Conservation (phyloP, 2,888 invertebrate species). For the Drosophila peninsularis region DNA sequence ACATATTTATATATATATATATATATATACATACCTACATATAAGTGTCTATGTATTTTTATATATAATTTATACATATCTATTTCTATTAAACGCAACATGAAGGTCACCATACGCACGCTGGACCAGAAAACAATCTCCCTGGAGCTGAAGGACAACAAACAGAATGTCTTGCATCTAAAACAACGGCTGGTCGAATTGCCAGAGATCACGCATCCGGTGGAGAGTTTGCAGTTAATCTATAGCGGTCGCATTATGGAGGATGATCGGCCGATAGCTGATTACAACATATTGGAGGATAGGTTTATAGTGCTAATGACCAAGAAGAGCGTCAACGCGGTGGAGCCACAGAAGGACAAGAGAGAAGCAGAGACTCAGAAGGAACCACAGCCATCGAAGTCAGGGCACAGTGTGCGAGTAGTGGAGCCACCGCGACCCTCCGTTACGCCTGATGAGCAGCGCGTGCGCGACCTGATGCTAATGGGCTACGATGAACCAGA, state of each 20-base stretch:
- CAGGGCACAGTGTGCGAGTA: background rate
- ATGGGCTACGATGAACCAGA: constrained; percentile 95
- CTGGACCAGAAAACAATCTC: constrained; percentile 96
- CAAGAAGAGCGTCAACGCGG: constrained; percentile 41
- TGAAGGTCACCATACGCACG: constrained; percentile 93
- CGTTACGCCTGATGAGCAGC: constrained; percentile 54
- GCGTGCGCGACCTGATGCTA: constrained; percentile 68
- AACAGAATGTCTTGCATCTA: constrained; percentile 93
- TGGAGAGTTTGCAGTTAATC: constrained; percentile 94
- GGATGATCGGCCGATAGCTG: constrained; percentile 92
- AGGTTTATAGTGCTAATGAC: constrained; percentile 99
- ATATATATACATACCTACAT: background rate
- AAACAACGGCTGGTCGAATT: constrained; percentile 87
- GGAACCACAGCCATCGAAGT: background rate
- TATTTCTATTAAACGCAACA: constrained; percentile 21
- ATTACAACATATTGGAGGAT: constrained; percentile 96
- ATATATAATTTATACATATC: background rate
- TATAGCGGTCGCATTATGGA: constrained; percentile 97
- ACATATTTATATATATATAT: background rate
- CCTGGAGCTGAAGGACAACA: constrained; percentile 91
- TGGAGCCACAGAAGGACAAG: background rate
- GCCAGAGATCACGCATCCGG: constrained; percentile 86
- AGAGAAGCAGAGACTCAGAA: background rate
- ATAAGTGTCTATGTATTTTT: background rate
- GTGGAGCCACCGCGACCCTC: constrained; percentile 35